These are phyloP conservation scores for Mustela nigripes DNA, from an alignment of 2,113 vertebrate genomes.

Conservation along the genomic window DNA sequence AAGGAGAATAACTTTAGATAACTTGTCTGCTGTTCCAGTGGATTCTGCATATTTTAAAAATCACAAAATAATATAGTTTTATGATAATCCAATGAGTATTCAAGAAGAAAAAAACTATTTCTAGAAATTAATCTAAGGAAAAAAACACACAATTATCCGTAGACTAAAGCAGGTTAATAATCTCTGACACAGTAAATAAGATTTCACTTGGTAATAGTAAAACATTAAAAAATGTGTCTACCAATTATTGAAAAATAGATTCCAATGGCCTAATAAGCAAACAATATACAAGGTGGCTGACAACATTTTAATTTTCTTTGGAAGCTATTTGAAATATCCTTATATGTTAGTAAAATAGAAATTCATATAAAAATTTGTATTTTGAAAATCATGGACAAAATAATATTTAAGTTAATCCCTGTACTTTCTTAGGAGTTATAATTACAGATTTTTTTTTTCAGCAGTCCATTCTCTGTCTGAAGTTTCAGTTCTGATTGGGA, in stretches of 20 bases:
- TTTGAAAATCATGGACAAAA: neutral
- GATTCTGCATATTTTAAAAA: neutral
- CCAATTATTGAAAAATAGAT: neutral
- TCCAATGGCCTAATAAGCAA: neutral
- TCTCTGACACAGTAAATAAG: neutral
- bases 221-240: neutral
- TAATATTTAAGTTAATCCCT: neutral
- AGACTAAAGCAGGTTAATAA: neutral
- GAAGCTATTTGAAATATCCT: neutral
- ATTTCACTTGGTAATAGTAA: constrained; percentile 12
- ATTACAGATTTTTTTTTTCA: neutral
- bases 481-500: neutral
- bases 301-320: neutral
- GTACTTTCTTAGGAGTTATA: neutral
- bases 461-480: neutral
- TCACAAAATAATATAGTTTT: neutral
- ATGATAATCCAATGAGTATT: neutral
- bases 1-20: neutral
- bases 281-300: neutral
- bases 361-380: neutral
- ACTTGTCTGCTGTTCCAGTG: neutral
- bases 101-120: neutral
- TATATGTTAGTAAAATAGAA: neutral
- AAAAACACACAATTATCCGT: neutral
- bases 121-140: neutral